Conservation (phyloP, 2,888 invertebrate species). For the Trissonchulus sp. region DNA sequence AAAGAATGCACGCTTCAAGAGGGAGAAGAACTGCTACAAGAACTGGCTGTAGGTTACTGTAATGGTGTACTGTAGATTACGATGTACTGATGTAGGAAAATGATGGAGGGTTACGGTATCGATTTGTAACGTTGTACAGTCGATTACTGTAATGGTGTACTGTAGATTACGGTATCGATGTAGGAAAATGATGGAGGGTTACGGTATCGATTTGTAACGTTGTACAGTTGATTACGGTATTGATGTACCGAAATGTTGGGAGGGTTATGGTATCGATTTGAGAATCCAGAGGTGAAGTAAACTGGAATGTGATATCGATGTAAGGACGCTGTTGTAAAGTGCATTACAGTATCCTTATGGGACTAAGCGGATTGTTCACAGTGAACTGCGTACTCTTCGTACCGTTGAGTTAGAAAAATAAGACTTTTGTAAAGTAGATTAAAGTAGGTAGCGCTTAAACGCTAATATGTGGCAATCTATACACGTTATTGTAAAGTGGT, state of each 20-base stretch:
- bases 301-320: too few relatives aligned
- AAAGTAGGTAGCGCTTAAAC: too few relatives aligned
- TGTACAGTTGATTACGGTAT: not conserved
- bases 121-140: not conserved
- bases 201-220: not conserved
- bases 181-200: not conserved
- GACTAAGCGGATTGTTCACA: too few relatives aligned
- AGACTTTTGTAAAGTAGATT: too few relatives aligned
- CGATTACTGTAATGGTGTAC: slow-evolving; percentile 8
- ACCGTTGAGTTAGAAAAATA: too few relatives aligned
- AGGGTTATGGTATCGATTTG: not conserved
- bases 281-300: too few relatives aligned
- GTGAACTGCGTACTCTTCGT: too few relatives aligned
- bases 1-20: slow-evolving; percentile 89
- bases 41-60: slow-evolving; percentile 63
- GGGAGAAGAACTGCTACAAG: slow-evolving; percentile 82
- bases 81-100: not conserved
- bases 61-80: not conserved
- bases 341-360: too few relatives aligned
- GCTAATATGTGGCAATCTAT: too few relatives aligned
- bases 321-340: too few relatives aligned
- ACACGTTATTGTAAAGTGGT: too few relatives aligned
- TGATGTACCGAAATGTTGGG: not conserved
- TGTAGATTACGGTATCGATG: slow-evolving; percentile 3
- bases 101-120: not conserved